Conservation (phyloP, 2,888 invertebrate species). For the Heliconius ethilla region DNA sequence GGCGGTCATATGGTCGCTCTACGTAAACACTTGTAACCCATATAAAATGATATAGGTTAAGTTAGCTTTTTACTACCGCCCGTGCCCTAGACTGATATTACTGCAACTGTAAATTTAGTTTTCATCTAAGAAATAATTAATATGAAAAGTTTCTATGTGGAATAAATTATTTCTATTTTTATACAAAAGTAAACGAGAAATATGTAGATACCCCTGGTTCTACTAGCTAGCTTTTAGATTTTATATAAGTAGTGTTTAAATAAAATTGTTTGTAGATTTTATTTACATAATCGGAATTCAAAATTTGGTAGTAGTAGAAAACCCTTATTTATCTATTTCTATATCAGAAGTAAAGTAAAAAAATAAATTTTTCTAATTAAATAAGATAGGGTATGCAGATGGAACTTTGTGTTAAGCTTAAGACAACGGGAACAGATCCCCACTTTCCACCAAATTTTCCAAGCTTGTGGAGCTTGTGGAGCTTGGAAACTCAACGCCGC, state of each 20-base stretch:
- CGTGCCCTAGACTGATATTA: constrained; percentile 31
- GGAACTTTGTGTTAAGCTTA: too few species aligned
- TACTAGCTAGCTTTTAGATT: not conserved
- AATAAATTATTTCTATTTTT: not conserved
- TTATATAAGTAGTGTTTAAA: not conserved
- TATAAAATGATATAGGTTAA: constrained; percentile 39
- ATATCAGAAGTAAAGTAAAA: not conserved
- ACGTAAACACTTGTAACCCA: constrained; percentile 34
- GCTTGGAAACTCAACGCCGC: too few species aligned
- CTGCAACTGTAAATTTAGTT: not conserved
- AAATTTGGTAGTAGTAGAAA: not conserved
- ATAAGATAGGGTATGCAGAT: too few species aligned
- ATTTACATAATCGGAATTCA: not conserved
- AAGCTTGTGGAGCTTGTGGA: too few species aligned
- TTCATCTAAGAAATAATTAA: not conserved
- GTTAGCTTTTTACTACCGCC: constrained; percentile 35
- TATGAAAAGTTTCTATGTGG: not conserved
- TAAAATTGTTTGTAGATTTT: not conserved
- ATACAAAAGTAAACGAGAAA: too few species aligned
- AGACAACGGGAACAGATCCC: too few species aligned
- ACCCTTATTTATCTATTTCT: not conserved
- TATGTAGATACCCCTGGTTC: too few species aligned
- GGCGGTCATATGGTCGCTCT: constrained; percentile 28
- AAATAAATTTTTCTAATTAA: not conserved
- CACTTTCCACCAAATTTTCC: too few species aligned